Evolutionary conservation across 2,113 vertebrate species (phyloP).

Genomic region (Pelecanoides urinatrix): DNA sequence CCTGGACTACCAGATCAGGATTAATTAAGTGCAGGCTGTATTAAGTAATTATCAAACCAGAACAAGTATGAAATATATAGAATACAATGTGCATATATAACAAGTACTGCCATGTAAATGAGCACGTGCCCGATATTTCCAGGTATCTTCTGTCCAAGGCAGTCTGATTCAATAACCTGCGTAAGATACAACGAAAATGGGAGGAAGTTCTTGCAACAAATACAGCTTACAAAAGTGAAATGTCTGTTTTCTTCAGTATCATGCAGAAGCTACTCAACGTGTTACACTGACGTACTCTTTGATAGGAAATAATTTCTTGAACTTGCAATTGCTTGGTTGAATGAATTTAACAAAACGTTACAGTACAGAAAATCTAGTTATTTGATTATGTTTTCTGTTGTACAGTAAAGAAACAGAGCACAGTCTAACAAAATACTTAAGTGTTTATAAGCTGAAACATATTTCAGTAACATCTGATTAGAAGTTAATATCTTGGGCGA

Average conservation of each 20-base stretch:
- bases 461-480: slow-evolving; percentile 35
- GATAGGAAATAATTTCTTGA: not conserved
- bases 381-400: not conserved
- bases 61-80: not conserved
- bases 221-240: not conserved
- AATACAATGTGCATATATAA: not conserved
- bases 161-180: not conserved
- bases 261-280: not conserved
- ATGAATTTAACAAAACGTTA: not conserved
- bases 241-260: not conserved
- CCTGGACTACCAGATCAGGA: not conserved
- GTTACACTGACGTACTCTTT: not conserved
- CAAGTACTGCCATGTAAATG: not conserved
- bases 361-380: not conserved
- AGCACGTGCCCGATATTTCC: not conserved
- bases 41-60: not conserved
- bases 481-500: not conserved
- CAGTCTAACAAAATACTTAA: not conserved
- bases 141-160: not conserved
- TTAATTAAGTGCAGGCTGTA: not conserved
- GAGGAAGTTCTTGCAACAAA: not conserved
- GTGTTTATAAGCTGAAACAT: slow-evolving; percentile 8
- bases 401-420: not conserved
- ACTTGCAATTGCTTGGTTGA: not conserved
- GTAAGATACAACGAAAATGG: not conserved